These are phyloP conservation scores for Hemithea aestivaria DNA, from an alignment of 2,888 invertebrate species.

Conservation along the genomic window DNA sequence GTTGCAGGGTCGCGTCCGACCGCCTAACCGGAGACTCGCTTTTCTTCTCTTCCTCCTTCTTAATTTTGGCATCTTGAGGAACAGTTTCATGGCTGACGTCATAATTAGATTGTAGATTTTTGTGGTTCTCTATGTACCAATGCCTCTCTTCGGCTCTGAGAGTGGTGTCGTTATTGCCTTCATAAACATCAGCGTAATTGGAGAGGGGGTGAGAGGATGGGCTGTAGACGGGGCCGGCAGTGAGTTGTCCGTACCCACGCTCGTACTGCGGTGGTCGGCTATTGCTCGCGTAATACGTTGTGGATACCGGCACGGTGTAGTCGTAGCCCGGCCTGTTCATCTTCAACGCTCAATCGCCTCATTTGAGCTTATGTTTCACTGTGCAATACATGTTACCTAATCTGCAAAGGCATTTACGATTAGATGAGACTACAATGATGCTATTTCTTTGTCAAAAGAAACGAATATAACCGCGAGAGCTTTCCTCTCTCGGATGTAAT, in stretches of 20 bases:
- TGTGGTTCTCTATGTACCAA: conserved; percentile 77
- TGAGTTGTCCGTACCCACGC: conserved; percentile 65
- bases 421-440: conserved; percentile 40
- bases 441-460: conserved; percentile 36
- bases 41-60: conserved; percentile 73
- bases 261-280: conserved; percentile 71
- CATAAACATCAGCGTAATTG: conserved; percentile 74
- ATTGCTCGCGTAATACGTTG: conserved; percentile 67
- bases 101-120: conserved; percentile 64
- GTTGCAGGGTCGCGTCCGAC: conserved; percentile 55
- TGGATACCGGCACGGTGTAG: conserved; percentile 71
- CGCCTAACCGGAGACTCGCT: conserved; percentile 57
- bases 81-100: conserved; percentile 56
- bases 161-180: conserved; percentile 75
- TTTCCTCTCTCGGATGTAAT: conserved; percentile 29
- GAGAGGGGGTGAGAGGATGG: conserved; percentile 69
- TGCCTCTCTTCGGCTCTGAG: conserved; percentile 73
- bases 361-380: conserved; percentile 65
- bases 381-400: conserved; percentile 39
- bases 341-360: conserved; percentile 68
- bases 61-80: conserved; percentile 72
- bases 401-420: conserved; percentile 30
- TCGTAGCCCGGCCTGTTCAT: conserved; percentile 78
- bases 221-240: conserved; percentile 63
- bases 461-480: conserved; percentile 9